These are phyloP conservation scores for Drosophila insularis DNA, from an alignment of 1,140 invertebrate species.

Conservation along the genomic window DNA sequence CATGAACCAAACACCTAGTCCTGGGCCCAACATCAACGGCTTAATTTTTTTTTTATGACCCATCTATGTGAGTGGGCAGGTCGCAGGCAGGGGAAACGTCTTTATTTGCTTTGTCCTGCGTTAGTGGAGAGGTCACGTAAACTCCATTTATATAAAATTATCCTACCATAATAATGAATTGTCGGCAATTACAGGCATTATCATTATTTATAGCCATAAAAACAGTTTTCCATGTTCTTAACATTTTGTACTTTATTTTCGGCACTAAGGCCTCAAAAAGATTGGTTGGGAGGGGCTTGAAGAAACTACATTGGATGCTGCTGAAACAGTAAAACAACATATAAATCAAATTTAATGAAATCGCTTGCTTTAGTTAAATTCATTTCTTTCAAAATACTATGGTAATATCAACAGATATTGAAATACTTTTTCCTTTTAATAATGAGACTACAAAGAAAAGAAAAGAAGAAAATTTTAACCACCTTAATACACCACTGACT, in stretches of 20 bases:
- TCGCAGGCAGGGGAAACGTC: not conserved
- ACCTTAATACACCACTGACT: too few relatives aligned
- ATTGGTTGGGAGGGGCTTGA: not conserved
- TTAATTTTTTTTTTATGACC: slow-evolving; percentile 4
- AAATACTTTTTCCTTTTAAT: too few relatives aligned
- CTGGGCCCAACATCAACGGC: slow-evolving; percentile 35
- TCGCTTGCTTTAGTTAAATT: slow-evolving; percentile 37
- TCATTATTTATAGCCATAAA: slow-evolving; percentile 81
- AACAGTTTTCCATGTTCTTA: slow-evolving; percentile 58
- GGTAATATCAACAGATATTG: too few relatives aligned
- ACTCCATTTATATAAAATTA: slow-evolving; percentile 82
- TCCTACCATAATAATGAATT: slow-evolving; percentile 82
- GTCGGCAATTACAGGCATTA: slow-evolving; percentile 82
- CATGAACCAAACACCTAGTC: slow-evolving; percentile 41
- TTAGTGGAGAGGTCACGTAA: slow-evolving; percentile 74
- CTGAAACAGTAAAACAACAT: slow-evolving; percentile 39
- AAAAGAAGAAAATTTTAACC: too few relatives aligned
- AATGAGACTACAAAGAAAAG: too few relatives aligned
- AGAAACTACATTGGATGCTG: not conserved
- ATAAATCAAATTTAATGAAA: slow-evolving; percentile 76
- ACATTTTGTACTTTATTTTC: slow-evolving; percentile 26
- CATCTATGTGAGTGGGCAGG: not conserved
- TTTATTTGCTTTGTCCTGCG: slow-evolving; percentile 28
- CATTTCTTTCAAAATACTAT: too few relatives aligned
- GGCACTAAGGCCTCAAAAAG: not conserved